phyloP scores from a whole-genome alignment of 2,113 vertebrate species.

The Albula glossodonta region DNA sequence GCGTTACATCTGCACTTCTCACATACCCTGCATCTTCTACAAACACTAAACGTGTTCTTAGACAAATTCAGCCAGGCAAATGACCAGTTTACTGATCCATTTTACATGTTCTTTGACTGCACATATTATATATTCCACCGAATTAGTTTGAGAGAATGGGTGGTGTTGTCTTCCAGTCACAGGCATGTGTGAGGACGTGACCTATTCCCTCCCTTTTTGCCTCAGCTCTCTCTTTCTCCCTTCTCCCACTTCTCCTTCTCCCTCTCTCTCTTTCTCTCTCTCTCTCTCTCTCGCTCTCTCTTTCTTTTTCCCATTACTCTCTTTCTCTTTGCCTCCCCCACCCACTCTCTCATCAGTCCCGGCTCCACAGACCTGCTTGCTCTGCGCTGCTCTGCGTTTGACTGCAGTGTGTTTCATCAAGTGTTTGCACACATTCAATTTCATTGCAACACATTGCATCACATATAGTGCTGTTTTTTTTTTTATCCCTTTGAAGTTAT shows the following conservation, averaged over 20 bases:
- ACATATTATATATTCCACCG: too few relatives aligned
- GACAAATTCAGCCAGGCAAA: not conserved
- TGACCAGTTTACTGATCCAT: too few relatives aligned
- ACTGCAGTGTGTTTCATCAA: constrained; percentile 31
- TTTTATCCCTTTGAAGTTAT: constrained; percentile 2
- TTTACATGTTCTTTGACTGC: too few relatives aligned
- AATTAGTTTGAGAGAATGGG: not conserved
- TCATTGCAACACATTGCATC: constrained; percentile 26
- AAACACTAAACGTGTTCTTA: not conserved
- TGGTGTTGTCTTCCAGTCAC: not conserved
- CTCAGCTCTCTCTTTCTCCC: not conserved
- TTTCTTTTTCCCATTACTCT: not conserved
- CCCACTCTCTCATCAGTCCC: not conserved
- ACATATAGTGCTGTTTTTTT: constrained; percentile 4
- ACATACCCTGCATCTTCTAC: not conserved
- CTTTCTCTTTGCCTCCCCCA: not conserved
- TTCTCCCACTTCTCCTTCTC: not conserved
- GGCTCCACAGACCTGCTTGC: not conserved
- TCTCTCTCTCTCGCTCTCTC: not conserved
- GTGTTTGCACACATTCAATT: not conserved
- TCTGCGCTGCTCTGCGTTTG: constrained; percentile 17
- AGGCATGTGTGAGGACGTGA: not conserved
- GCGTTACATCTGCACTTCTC: not conserved
- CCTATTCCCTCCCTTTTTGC: not conserved
- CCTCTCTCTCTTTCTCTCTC: not conserved